Evolutionary conservation across 2,888 invertebrate species (phyloP).

Genomic region (Pseudococcus longispinus): DNA sequence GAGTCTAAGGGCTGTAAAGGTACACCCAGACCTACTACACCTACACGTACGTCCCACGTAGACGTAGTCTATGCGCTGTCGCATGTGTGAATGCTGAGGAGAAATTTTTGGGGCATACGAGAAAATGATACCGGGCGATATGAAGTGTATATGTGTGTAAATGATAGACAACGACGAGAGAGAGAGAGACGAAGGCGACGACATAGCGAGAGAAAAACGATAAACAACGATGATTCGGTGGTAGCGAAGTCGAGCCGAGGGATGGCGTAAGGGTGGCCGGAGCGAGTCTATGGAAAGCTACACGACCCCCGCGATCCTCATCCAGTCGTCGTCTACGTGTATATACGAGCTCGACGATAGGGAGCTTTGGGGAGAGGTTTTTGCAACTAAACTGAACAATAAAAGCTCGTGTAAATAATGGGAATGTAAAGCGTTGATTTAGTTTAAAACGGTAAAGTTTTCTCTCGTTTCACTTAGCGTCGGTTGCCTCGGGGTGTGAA

Average conservation of each 20-base stretch:
- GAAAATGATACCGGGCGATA: slow-evolving; percentile 1
- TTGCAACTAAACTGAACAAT: slow-evolving; percentile 46
- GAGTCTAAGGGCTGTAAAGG: no score
- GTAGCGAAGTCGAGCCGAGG: neutral
- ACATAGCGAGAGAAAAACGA: neutral
- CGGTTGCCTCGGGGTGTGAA: neutral
- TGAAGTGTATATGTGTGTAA: neutral
- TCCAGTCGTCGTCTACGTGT: neutral
- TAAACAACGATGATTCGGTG: neutral
- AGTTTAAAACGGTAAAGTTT: slow-evolving; percentile 53
- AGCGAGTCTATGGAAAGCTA: neutral
- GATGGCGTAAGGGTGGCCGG: neutral
- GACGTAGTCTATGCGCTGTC: neutral
- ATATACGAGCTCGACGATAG: neutral
- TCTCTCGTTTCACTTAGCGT: slow-evolving; percentile 51
- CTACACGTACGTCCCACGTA: neutral
- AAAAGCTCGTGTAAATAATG: slow-evolving; percentile 51
- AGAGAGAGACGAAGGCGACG: neutral
- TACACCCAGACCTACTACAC: no score
- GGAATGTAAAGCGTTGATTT: slow-evolving; percentile 54
- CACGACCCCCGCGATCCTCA: neutral
- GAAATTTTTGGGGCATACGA: neutral
- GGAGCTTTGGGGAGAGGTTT: neutral
- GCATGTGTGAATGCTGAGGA: neutral
- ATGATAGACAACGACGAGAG: neutral